These are phyloP conservation scores for Drosophila lacicola DNA, from an alignment of 2,888 invertebrate species.

Conservation along the genomic window DNA sequence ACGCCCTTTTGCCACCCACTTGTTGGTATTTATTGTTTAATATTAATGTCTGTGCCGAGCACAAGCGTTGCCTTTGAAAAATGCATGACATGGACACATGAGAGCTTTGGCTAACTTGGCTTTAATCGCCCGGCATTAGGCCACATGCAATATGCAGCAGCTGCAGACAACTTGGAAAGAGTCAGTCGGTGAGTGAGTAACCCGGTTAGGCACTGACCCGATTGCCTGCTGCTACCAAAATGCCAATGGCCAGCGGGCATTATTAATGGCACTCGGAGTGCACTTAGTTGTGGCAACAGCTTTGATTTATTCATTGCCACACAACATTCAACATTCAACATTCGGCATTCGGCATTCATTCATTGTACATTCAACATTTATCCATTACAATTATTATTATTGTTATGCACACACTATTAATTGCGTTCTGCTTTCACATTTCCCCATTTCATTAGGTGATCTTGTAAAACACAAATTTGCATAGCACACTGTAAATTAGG, in stretches of 20 bases:
- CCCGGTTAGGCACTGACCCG: conserved; percentile 57
- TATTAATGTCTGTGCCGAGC: conserved; percentile 44
- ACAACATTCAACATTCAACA: conserved; percentile 8
- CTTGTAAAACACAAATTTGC: neutral
- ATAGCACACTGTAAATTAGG: neutral
- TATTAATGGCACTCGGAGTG: conserved; percentile 60
- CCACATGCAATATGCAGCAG: conserved; percentile 60
- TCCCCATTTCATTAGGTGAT: conserved; percentile 7
- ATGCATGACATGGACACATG: conserved; percentile 48
- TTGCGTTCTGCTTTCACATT: conserved; percentile 3
- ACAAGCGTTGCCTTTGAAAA: conserved; percentile 40
- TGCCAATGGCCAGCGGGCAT: conserved; percentile 57
- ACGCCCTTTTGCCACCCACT: conserved; percentile 9
- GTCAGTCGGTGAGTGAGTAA: conserved; percentile 14
- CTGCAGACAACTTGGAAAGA: conserved; percentile 14
- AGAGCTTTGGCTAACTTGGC: conserved; percentile 43
- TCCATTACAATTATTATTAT: conserved; percentile 44
- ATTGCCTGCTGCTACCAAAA: conserved; percentile 26
- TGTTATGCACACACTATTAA: conserved; percentile 12
- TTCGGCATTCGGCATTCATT: conserved; percentile 1
- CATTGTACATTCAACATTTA: conserved; percentile 19
- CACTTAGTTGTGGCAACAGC: conserved; percentile 54
- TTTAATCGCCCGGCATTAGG: conserved; percentile 60
- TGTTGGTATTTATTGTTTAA: conserved; percentile 61
- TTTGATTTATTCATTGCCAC: conserved; percentile 55